Conservation (phyloP, 2,888 invertebrate genomes). For the Hydrotaea diabolus region DNA sequence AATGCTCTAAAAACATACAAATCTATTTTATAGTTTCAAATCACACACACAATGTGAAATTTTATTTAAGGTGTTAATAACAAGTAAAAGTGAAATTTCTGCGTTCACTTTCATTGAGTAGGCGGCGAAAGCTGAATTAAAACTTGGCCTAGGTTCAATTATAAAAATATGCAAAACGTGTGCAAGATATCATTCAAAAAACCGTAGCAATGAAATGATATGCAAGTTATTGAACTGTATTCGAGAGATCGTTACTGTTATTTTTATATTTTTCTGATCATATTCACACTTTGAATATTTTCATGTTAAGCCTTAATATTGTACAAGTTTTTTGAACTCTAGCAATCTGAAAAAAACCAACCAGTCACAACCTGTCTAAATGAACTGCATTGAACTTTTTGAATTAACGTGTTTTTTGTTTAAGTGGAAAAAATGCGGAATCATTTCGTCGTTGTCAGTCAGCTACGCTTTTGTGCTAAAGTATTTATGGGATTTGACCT, state of each 20-base stretch:
- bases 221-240: constrained; percentile 28
- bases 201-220: too few species aligned
- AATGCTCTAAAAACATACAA: constrained; percentile 20
- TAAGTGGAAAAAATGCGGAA: constrained; percentile 19
- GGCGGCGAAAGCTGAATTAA: constrained; percentile 8
- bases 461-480: neutral
- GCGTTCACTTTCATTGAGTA: constrained; percentile 31
- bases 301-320: constrained; percentile 32
- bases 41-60: neutral
- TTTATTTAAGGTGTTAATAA: neutral
- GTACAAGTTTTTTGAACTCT: constrained; percentile 52
- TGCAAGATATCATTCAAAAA: neutral
- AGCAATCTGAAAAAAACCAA: too few species aligned
- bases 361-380: neutral
- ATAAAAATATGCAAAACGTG: too few species aligned
- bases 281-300: neutral
- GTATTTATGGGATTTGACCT: constrained; percentile 37
- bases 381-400: constrained; percentile 62
- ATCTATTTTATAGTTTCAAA: neutral
- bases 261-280: constrained; percentile 16
- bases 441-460: neutral
- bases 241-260: constrained; percentile 29
- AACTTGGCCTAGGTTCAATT: constrained; percentile 31
- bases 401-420: neutral
- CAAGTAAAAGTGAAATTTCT: constrained; percentile 16